Evolutionary conservation across 1,140 invertebrate genomes (phyloP), one percentile per base, ranked within the genome.

Genomic region (Pachyrhynchus sulphureomaculatus): DNA sequence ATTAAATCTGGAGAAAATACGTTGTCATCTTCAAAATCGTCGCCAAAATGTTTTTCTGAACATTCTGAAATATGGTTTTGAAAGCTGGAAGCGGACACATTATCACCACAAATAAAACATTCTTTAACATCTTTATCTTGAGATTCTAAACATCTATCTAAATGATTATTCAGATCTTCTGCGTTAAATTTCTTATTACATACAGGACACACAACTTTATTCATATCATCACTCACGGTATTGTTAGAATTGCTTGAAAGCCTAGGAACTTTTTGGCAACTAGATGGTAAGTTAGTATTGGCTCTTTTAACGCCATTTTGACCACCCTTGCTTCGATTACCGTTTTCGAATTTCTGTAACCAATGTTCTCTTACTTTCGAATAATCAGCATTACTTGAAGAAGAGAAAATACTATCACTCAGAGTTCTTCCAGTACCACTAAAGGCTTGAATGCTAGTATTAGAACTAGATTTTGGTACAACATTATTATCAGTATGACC

Each of bases 71-170:
- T 42, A 68, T 82, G 80, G 13, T 63, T 49, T 62, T 79, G 73
- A 60, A 78, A 78, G 12, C 71, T 66, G 33, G 49, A 20, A 64
- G 66, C 59, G 21, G 59, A 6, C 20, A 81, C 44, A 47, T 72
- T 48, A 39, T 68, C 51, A 33, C 74, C 62, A 64, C 75, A 78
- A 18, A 73, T 70, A n/a, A 69, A 64, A 62, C 75, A 75, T 32
- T 72, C 62, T 51, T 66, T 66, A 20, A 17, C 45, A 12, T 65
- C 36, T 6, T 41, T n/a, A 6, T 33, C 45, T 13, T 67, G 37
- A 29, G 56, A 49, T 37, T 34, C 39, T 17, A 86, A 71, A 66
- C 85, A 87, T 62, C 78, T 77, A 56, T 88, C 85, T 32, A 88
- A 73, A 77, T 88, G 86, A 48, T 82, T 75, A 64, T 81, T 77